Evolutionary conservation across 2,797 vertebrate species (phyloP).

Genomic region (Numenius phaeopus): DNA sequence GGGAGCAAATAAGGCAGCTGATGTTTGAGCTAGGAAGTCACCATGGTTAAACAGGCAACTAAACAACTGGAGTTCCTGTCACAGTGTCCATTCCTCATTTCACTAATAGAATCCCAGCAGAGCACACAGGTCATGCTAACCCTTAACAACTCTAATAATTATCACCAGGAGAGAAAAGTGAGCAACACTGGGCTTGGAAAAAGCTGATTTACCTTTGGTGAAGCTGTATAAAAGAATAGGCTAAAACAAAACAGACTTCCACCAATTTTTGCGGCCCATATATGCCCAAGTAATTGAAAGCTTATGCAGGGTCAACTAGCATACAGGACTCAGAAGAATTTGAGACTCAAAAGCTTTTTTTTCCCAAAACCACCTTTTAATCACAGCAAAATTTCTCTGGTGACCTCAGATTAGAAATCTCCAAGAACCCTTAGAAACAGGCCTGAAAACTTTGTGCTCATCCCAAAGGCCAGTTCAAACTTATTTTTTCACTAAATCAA

Average conservation of each 20-base stretch:
- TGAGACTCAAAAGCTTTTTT: neutral
- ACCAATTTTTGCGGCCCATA: neutral
- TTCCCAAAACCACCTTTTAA: neutral
- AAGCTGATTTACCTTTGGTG: neutral
- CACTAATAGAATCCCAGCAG: neutral
- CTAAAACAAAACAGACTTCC: neutral
- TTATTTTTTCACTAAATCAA: neutral
- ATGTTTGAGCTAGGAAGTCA: accelerated
- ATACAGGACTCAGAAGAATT: neutral
- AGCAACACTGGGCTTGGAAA: neutral
- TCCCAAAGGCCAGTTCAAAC: neutral
- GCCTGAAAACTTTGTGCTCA: neutral
- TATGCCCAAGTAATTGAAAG: neutral
- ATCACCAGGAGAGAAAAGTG: neutral
- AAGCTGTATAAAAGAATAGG: neutral
- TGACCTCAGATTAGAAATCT: neutral
- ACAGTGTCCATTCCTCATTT: neutral
- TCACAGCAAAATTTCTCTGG: neutral
- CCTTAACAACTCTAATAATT: neutral
- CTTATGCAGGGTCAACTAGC: neutral
- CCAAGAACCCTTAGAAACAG: neutral
- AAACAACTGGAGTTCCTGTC: neutral
- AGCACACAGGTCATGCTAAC: neutral
- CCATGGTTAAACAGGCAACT: neutral
- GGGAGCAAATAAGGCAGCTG: neutral